phyloP scores from a whole-genome alignment of 2,888 invertebrate species.

The Epirrhoe tristata region DNA sequence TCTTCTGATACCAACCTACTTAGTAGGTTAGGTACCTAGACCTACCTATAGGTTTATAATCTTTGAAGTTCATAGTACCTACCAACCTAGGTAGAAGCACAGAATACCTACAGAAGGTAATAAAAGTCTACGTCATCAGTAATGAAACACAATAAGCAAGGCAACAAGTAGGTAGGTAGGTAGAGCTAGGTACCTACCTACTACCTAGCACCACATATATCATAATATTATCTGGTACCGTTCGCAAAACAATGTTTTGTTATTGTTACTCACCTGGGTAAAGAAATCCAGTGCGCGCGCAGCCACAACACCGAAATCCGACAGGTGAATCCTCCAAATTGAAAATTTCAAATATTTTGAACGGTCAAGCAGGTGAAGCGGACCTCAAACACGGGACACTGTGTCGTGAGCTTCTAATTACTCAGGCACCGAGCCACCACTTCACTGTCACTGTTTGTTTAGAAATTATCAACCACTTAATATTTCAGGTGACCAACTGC shows the following conservation, averaged over 20 bases:
- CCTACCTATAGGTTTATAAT: background rate
- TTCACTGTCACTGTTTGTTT: constrained; percentile 78
- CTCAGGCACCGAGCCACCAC: constrained; percentile 64
- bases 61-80: background rate
- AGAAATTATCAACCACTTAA: constrained; percentile 78
- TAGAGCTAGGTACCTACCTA: constrained; percentile 28
- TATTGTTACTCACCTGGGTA: constrained; percentile 70
- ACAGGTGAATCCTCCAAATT: constrained; percentile 78
- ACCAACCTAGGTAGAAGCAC: no score
- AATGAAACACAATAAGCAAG: background rate
- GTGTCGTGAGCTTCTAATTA: constrained; percentile 67
- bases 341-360: constrained; percentile 61
- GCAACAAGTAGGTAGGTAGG: constrained; percentile 13
- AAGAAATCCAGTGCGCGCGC: constrained; percentile 81
- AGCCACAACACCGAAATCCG: constrained; percentile 80
- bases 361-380: constrained; percentile 50
- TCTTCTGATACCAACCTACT: constrained; percentile 6
- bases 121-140: background rate
- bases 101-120: no score
- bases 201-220: constrained; percentile 30
- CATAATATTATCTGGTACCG: no score
- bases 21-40: constrained; percentile 1
- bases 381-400: constrained; percentile 38
- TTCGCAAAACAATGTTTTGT: constrained; percentile 17
- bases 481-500: constrained; percentile 76